Conservation (phyloP, 1,140 invertebrate species). For the Rhopalosiphum padi region DNA sequence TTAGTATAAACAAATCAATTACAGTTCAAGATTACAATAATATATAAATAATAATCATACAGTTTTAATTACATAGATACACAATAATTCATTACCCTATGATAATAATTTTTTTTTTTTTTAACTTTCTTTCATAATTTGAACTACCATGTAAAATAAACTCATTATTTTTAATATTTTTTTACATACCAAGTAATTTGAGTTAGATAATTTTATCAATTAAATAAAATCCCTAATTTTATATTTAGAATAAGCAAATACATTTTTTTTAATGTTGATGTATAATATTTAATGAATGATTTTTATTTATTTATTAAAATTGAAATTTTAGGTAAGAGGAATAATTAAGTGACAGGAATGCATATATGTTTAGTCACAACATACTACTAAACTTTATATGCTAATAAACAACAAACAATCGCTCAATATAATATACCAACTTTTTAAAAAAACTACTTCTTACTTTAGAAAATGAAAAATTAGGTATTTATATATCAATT, state of each 20-base stretch:
- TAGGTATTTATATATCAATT: neutral
- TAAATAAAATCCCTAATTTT: neutral
- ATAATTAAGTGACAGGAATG: neutral
- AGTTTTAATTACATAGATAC: neutral
- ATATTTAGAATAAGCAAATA: neutral
- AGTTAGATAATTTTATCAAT: neutral
- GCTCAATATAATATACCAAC: neutral
- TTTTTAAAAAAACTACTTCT: neutral
- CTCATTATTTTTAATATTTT: neutral
- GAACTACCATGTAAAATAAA: neutral
- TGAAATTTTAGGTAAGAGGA: neutral
- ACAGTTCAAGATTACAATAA: neutral
- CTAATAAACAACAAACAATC: neutral
- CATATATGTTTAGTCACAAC: neutral
- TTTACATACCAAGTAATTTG: neutral
- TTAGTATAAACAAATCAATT: neutral
- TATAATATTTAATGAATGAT: neutral
- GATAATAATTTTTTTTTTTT: neutral
- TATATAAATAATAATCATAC: neutral
- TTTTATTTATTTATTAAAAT: neutral
- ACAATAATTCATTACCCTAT: neutral
- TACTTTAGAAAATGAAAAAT: neutral
- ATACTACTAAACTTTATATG: neutral
- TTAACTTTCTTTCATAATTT: neutral
- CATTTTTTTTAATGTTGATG: neutral